Base-by-base conservation (phyloP, 1,140 invertebrate genomes). In the Diprion similis region DNA sequence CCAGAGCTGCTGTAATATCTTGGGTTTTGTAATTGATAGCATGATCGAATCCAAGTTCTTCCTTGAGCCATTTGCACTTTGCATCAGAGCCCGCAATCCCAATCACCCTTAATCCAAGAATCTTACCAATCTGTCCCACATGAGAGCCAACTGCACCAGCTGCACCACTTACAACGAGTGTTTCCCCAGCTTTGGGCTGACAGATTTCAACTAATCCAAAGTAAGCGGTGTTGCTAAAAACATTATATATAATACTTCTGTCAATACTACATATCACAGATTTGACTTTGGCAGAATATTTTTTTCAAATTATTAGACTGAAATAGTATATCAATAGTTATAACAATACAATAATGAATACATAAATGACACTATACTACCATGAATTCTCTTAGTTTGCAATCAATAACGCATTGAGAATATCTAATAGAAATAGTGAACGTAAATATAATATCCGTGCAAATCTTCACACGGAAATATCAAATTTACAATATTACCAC, bases 61-160 rank as follows among this genome's bases (percentile, higher is more conserved):
- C 86, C 76, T 89, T 89, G 46, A 92, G 81, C 90, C 91, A 92
- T 59, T 90, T 82, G 73, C 90, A 88, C 87, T 93, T 93, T 6
- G 89, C 90, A 71, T 92, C 90, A 17, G 85, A 86, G 10, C 92
- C 91, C 75, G 91, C 90, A 83, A 90, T 92, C 10, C 90, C 92
- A 78, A 93, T 88, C 51, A 87, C 85, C n/a, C 80, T 83, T 74
- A 84, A 89, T 89, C 90, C 90, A 79, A 90, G 84, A 59, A 89
- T 85, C 83, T 91, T 91, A 10, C 87, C 91, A 64, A 93, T 91
- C 84, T 93, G 92, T 17, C 91, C 91, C 48, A 92, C 91, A 68
- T 91, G 84, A 65, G 87, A 90, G 3, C 92, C 92, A 10, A 93
- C 91, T 18, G 91, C 91, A 45, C 92, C 90, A 78, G 88, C 89